Percentiles rank a stretch among this genome's conserved stretches.
phyloP scores from a whole-genome alignment of 2,888 invertebrate genomes.

The Drosophila meridiana region DNA sequence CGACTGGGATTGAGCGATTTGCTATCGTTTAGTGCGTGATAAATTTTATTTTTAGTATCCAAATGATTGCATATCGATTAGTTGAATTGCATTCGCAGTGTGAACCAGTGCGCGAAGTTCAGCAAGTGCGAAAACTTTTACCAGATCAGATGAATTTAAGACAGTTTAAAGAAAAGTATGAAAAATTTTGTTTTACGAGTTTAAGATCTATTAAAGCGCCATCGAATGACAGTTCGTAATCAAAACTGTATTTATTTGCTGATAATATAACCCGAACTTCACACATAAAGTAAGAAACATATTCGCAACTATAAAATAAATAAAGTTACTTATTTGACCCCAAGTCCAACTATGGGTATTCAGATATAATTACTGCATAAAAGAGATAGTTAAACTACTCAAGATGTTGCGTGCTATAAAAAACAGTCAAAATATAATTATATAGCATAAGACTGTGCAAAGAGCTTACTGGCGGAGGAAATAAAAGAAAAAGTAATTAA shows the following conservation, averaged over 20 bases:
- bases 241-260: neutral
- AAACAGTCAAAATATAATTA: neutral
- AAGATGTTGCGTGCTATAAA: neutral
- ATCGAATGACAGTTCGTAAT: neutral
- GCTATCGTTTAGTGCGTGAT: constrained; percentile 67
- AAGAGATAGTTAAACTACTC: neutral
- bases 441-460: neutral
- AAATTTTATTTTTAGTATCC: constrained; percentile 53
- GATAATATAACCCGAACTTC: neutral
- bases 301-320: neutral
- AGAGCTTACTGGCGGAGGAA: neutral
- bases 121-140: neutral
- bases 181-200: neutral
- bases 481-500: constrained; percentile 4
- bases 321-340: neutral
- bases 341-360: neutral
- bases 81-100: constrained; percentile 21
- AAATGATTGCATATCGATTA: constrained; percentile 65
- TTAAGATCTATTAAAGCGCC: neutral
- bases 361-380: neutral
- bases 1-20: constrained; percentile 42
- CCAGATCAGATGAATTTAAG: constrained; percentile 7
- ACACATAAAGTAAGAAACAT: neutral
- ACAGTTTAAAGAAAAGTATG: neutral
- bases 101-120: constrained; percentile 22